Evolutionary conservation across 1,140 invertebrate genomes (phyloP).

Genomic region (Nautilus pompilius): DNA sequence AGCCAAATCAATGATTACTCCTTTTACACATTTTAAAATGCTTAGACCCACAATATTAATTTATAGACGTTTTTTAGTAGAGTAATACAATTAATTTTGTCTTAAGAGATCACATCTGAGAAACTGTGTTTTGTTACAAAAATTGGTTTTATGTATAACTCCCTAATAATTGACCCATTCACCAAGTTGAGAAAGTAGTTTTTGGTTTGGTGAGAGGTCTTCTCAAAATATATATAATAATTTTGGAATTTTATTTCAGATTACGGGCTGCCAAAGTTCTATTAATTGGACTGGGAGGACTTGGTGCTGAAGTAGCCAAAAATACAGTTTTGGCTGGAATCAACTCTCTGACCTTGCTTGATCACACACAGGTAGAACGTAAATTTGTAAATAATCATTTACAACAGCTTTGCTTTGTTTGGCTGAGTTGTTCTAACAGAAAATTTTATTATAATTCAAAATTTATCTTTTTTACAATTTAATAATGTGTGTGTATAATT

Average conservation of each 20-base stretch:
- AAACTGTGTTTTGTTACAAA: too few relatives aligned
- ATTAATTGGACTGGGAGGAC: conserved; percentile 81
- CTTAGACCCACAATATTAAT: too few relatives aligned
- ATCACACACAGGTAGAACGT: conserved; percentile 60
- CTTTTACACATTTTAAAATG: too few relatives aligned
- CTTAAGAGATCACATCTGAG: too few relatives aligned
- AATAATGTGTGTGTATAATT: background rate
- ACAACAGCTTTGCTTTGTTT: background rate
- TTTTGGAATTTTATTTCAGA: conserved; percentile 60
- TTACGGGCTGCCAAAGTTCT: conserved; percentile 81
- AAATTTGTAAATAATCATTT: background rate
- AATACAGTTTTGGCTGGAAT: conserved; percentile 94
- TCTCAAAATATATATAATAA: too few relatives aligned
- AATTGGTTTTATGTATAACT: too few relatives aligned
- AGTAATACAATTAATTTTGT: too few relatives aligned
- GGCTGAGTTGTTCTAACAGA: background rate
- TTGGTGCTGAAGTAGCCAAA: conserved; percentile 94
- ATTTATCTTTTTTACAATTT: background rate
- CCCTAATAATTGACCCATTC: too few relatives aligned
- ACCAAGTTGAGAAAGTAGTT: too few relatives aligned
- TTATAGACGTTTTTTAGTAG: too few relatives aligned
- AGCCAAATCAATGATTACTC: too few relatives aligned
- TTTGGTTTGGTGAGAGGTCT: too few relatives aligned
- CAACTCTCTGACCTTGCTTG: conserved; percentile 83
- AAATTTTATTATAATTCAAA: background rate